A percentile compares a stretch with the other conserved stretches of the same genome.
These are phyloP conservation scores for Morpho helenor DNA, from an alignment of 2,888 invertebrate genomes.

Conservation along the genomic window DNA sequence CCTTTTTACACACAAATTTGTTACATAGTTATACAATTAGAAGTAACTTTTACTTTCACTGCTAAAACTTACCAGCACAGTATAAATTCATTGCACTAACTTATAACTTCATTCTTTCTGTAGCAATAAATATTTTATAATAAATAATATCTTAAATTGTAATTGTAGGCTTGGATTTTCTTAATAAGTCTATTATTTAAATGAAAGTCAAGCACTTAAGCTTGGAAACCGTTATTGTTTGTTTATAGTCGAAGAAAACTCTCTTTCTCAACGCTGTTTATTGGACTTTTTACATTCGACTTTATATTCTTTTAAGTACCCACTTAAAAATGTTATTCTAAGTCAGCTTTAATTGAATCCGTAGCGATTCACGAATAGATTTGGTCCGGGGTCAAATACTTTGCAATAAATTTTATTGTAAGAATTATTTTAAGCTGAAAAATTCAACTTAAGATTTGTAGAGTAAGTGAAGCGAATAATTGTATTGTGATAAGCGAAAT, in stretches of 20 bases:
- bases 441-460: conserved; percentile 67
- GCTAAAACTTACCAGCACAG: too few species aligned
- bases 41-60: too few species aligned
- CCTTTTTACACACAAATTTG: too few species aligned
- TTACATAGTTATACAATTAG: too few species aligned
- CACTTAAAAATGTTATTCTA: conserved; percentile 44
- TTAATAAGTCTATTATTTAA: neutral
- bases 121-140: too few species aligned
- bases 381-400: conserved; percentile 47
- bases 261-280: conserved; percentile 12
- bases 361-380: conserved; percentile 48
- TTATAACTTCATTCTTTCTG: too few species aligned
- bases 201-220: neutral
- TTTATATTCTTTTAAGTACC: conserved; percentile 26
- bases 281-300: conserved; percentile 16
- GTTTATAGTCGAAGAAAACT: conserved; percentile 1
- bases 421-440: conserved; percentile 62
- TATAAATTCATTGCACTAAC: too few species aligned
- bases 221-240: conserved; percentile 2
- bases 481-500: conserved; percentile 35
- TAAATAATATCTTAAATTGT: too few species aligned
- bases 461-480: conserved; percentile 35
- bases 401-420: conserved; percentile 67
- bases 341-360: conserved; percentile 62
- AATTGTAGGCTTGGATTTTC: neutral